A percentile compares a stretch with the other conserved stretches of the same genome.
Conservation (phyloP, 2,113 vertebrate genomes). For the Carassius auratus region DNA sequence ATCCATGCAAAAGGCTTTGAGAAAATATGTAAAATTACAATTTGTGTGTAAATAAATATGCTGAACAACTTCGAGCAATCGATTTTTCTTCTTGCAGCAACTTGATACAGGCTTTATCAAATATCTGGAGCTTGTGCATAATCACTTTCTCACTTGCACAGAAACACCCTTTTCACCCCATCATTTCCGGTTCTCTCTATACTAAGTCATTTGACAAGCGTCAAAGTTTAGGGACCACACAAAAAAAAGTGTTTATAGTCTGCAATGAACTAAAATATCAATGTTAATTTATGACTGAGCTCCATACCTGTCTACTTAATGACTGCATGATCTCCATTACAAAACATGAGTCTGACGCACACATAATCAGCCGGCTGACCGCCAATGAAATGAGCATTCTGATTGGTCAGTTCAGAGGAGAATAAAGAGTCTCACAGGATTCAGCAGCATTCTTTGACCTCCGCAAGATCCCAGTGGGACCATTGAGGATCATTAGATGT, state of each 20-base stretch:
- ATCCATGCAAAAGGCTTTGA: background rate
- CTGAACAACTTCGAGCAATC: background rate
- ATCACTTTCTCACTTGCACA: background rate
- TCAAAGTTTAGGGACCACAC: background rate
- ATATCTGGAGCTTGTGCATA: background rate
- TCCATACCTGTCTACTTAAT: background rate
- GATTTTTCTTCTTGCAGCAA: conserved; percentile 2
- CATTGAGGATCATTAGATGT: conserved; percentile 51
- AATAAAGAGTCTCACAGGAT: conserved; percentile 15
- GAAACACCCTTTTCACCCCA: background rate
- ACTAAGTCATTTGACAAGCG: background rate
- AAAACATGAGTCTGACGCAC: background rate
- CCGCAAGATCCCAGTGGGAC: conserved; percentile 40
- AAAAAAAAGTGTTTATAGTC: background rate
- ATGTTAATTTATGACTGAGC: background rate
- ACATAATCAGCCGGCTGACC: background rate
- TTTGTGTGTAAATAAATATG: background rate
- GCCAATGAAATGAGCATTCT: background rate
- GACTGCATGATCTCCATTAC: background rate
- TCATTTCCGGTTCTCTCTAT: background rate
- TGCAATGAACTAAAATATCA: background rate
- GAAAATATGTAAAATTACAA: background rate
- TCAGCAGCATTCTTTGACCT: conserved; percentile 20
- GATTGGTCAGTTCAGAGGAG: conserved; percentile 5
- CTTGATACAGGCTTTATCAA: background rate